Conservation (phyloP, 2,797 vertebrate species). For the Choloepus didactylus region DNA sequence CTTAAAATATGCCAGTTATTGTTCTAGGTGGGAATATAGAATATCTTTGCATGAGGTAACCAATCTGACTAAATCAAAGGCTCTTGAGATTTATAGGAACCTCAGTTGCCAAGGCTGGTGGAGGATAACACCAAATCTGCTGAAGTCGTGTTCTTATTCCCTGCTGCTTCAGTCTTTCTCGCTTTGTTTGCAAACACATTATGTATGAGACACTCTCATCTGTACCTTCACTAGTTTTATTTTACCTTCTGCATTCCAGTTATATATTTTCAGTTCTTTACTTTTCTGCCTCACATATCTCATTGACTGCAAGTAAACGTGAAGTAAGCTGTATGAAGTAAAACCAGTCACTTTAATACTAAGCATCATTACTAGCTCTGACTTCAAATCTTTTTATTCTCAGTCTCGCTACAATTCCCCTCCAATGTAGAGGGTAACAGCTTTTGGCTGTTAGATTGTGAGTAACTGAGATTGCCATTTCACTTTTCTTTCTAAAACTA, state of each 20-base stretch:
- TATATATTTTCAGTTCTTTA: not conserved
- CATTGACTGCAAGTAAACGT: not conserved
- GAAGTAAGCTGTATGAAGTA: not conserved
- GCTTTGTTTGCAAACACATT: not conserved
- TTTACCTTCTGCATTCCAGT: not conserved
- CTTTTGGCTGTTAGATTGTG: not conserved
- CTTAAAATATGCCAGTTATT: not conserved
- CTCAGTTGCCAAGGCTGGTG: not conserved
- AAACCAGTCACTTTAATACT: not conserved
- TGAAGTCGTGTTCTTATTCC: not conserved
- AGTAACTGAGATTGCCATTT: constrained; percentile 48
- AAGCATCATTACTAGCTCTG: not conserved
- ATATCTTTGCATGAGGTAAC: not conserved
- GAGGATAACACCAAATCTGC: not conserved
- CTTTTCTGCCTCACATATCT: not conserved
- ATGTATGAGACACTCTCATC: fast-evolving
- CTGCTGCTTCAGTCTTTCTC: not conserved
- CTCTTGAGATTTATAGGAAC: not conserved
- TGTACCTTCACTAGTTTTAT: not conserved
- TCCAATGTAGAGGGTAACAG: not conserved
- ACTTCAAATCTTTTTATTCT: not conserved
- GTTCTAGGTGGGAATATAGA: not conserved
- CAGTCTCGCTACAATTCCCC: not conserved
- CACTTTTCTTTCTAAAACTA: constrained; percentile 41
- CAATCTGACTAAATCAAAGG: not conserved